Evolutionary conservation across 1,140 invertebrate species (phyloP).

Genomic region (Cataglyphis hispanica): DNA sequence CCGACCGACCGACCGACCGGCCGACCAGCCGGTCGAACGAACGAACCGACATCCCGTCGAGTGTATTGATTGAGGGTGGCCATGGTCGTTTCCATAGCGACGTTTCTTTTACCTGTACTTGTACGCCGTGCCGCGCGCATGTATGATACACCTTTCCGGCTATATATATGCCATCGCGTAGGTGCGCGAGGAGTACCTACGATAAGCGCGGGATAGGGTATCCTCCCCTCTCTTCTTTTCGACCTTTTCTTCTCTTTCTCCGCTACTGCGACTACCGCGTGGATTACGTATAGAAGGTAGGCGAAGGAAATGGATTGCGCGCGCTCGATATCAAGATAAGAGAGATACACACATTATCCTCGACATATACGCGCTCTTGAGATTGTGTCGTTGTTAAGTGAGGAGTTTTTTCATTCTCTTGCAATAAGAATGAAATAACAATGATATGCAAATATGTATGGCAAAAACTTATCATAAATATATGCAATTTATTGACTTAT

Average conservation of each 20-base stretch:
- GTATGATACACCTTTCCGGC: slow-evolving; percentile 64
- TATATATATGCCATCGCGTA: slow-evolving; percentile 39
- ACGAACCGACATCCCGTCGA: slow-evolving; percentile 75
- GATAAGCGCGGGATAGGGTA: slow-evolving; percentile 10
- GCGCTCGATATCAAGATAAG: slow-evolving; percentile 49
- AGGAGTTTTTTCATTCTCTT: background rate
- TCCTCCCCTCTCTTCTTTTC: background rate
- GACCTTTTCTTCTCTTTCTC: background rate
- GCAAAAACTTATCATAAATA: background rate
- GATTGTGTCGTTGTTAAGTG: too few relatives aligned
- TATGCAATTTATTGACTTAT: background rate
- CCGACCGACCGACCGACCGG: background rate
- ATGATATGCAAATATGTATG: slow-evolving; percentile 19
- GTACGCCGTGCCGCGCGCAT: slow-evolving; percentile 56
- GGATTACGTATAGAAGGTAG: slow-evolving; percentile 27
- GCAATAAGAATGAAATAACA: background rate
- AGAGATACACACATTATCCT: slow-evolving; percentile 17
- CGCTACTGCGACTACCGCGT: slow-evolving; percentile 22
- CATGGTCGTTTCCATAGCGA: slow-evolving; percentile 83
- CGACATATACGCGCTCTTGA: background rate
- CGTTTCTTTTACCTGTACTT: slow-evolving; percentile 82
- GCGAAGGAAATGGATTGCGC: slow-evolving; percentile 14
- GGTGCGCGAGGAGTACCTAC: slow-evolving; percentile 41
- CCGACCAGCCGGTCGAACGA: background rate
- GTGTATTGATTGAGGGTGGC: slow-evolving; percentile 83